Evolutionary conservation across 2,113 vertebrate species (phyloP), one percentile per base, ranked within the genome.

Genomic region (Beaufortia kweichowensis): DNA sequence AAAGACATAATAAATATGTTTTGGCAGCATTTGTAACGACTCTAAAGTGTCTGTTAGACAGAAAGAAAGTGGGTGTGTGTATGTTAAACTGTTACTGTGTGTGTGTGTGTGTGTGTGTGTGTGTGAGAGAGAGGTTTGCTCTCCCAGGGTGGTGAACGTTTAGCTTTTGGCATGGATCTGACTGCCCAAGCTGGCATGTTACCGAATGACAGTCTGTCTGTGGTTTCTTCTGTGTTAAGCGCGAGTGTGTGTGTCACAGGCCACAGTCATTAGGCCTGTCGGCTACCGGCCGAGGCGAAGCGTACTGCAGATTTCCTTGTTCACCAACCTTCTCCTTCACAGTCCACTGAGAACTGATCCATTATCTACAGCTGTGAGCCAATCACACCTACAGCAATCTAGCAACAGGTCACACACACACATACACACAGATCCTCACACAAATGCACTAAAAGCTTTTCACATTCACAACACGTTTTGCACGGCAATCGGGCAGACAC

Each of bases 131-230:
- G 56, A 23, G 9, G 21, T 55, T 79, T 72, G 24, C 61, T 66
- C 77, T n/a, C 31, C 12, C 33, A 56, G 69, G 75, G 75, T 82
- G 74, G 68, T 83, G 78, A 77, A 70, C 78, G 60, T 68, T 79
- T 70, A 77, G 67, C 74, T 71, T 67, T 28, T 82, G 78, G 78
- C 77, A 82, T 28, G 66, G 71, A 72, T 67, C 62, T 67, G 24
- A 3, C 55, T 53, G 71, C 24, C 56, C 78, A 75, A 62, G 71
- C 71, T 80, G 75, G 78, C 68, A 76, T 57, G 78, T 57, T 74
- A 61, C 35, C 11, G 39, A 63, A 74, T 61, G 66, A 71, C 61
- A 55, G 67, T 24, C 14, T 63, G 24, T 62, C 61, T 81, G 69
- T 68, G 70, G 50, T 60, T 63, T 31, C 66, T 50, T 82, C 75